These are phyloP conservation scores for Lomographa bimaculata DNA, from an alignment of 2,888 invertebrate genomes.

Conservation along the genomic window DNA sequence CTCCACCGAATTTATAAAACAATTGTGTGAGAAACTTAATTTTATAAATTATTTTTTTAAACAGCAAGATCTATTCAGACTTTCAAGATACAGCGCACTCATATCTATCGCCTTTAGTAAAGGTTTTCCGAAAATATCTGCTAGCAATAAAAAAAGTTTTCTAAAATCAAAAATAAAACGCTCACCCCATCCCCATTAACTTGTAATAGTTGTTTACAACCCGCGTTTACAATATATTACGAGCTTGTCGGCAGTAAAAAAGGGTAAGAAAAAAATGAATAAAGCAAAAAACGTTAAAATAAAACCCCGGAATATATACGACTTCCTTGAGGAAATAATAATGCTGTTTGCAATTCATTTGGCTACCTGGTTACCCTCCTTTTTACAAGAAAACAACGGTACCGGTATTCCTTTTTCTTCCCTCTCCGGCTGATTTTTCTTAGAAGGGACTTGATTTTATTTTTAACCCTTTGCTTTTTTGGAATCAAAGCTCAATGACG, in stretches of 20 bases:
- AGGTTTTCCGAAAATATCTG: too few species aligned
- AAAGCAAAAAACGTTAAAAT: constrained; percentile 80
- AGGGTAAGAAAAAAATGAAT: constrained; percentile 78
- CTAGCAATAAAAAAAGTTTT: constrained; percentile 22
- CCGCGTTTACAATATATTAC: constrained; percentile 81
- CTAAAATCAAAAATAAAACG: constrained; percentile 31
- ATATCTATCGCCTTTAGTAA: too few species aligned
- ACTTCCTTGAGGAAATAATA: constrained; percentile 84
- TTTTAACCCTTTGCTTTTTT: constrained; percentile 70
- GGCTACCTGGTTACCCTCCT: constrained; percentile 79
- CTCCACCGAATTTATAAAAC: too few species aligned
- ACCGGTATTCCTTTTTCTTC: constrained; percentile 56
- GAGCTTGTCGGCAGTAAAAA: constrained; percentile 80
- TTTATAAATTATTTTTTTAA: too few species aligned
- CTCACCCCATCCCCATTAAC: constrained; percentile 65
- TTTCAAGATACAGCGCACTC: too few species aligned
- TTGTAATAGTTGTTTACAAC: constrained; percentile 82
- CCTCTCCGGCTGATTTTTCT: constrained; percentile 68
- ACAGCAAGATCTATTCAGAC: too few species aligned
- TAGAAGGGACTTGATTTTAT: constrained; percentile 67
- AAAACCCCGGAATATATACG: constrained; percentile 81
- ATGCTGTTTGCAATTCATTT: constrained; percentile 85
- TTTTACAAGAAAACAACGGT: constrained; percentile 73
- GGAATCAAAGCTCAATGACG: constrained; percentile 74
- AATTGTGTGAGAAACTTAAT: too few species aligned